Evolutionary conservation across 1,140 invertebrate species (phyloP).

Genomic region (Mactra quadrangularis): DNA sequence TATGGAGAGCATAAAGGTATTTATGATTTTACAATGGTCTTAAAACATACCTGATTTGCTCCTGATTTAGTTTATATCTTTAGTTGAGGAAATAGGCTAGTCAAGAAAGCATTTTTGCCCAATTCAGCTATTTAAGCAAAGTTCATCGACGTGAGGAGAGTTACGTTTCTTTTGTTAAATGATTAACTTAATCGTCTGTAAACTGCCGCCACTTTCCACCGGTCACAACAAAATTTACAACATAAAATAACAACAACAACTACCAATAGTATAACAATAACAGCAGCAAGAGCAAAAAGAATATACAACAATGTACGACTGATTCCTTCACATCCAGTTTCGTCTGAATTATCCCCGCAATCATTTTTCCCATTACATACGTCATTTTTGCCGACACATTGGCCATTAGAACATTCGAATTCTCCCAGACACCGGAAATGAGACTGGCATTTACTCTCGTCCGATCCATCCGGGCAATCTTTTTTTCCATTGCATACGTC

Average conservation of each 20-base stretch:
- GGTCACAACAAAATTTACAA: slow-evolving; percentile 22
- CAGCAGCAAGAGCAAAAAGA: neutral
- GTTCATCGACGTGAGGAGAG: too few species aligned
- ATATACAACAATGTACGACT: neutral
- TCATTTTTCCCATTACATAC: slow-evolving; percentile 40
- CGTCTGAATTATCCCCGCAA: slow-evolving; percentile 28
- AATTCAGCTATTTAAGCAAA: too few species aligned
- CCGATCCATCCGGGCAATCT: slow-evolving; percentile 32
- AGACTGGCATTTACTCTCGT: slow-evolving; percentile 19
- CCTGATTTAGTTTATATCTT: too few species aligned
- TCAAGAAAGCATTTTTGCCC: too few species aligned
- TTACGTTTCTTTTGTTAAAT: too few species aligned
- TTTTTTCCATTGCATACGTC: slow-evolving; percentile 34
- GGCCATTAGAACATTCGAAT: slow-evolving; percentile 35
- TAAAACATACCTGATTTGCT: too few species aligned
- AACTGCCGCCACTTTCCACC: slow-evolving; percentile 1
- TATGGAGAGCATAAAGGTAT: too few species aligned
- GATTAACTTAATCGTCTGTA: slow-evolving; percentile 15
- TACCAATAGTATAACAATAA: slow-evolving; percentile 2
- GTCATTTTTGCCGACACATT: slow-evolving; percentile 22
- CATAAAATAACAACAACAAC: slow-evolving; percentile 24
- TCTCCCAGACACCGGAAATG: slow-evolving; percentile 9
- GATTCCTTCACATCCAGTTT: slow-evolving; percentile 25
- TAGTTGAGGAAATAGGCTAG: too few species aligned
- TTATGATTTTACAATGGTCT: too few species aligned